phyloP scores from a whole-genome alignment of 2,888 invertebrate species.

The Achlya flavicornis region DNA sequence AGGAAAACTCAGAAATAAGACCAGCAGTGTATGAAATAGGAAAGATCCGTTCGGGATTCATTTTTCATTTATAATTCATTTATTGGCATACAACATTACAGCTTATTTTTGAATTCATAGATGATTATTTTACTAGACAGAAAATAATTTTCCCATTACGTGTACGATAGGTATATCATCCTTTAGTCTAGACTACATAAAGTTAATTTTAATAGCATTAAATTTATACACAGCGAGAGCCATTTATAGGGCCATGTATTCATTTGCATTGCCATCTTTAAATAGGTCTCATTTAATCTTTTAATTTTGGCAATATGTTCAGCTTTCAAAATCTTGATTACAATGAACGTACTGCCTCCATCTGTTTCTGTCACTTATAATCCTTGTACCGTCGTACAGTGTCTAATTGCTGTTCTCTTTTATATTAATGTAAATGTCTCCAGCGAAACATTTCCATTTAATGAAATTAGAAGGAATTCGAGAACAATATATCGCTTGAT shows the following conservation, averaged over 20 bases:
- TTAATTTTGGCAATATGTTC: neutral
- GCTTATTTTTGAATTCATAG: no score
- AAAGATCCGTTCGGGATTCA: no score
- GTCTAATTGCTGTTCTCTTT: constrained; percentile 10
- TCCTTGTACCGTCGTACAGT: constrained; percentile 3
- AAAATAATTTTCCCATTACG: no score
- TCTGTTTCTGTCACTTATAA: constrained; percentile 9
- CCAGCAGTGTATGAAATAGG: no score
- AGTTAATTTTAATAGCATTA: neutral
- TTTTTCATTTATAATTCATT: no score
- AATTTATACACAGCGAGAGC: neutral
- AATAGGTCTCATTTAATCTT: neutral
- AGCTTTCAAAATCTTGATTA: constrained; percentile 4
- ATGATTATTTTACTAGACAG: no score
- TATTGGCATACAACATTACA: no score
- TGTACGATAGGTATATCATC: no score
- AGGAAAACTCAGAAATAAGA: no score
- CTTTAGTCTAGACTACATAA: no score
- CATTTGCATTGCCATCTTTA: no score
- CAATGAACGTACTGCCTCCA: constrained; percentile 3
- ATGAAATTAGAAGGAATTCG: constrained; percentile 8
- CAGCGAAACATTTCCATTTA: constrained; percentile 8
- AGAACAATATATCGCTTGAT: neutral
- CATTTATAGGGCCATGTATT: no score
- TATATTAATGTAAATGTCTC: constrained; percentile 8